Evolutionary conservation across 30 jellyfish, hydroid and myxozoan species (phyloP).

Genomic region (Nemopilema nomurai): DNA sequence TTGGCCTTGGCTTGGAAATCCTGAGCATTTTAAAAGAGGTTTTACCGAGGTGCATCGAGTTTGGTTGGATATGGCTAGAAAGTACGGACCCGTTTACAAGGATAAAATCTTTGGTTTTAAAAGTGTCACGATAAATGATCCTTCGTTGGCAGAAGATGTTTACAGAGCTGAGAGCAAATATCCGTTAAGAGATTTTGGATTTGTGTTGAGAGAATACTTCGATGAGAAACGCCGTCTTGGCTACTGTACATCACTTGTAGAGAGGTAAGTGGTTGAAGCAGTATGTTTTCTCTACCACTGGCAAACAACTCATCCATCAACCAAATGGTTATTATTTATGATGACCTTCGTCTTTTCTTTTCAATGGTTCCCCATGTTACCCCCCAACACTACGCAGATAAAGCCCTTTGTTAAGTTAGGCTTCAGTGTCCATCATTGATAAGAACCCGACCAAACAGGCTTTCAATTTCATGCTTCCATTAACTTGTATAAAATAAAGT

Average conservation of each 20-base stretch:
- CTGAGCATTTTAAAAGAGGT: slow-evolving; percentile 7
- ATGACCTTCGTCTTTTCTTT: no score
- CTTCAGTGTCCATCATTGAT: no score
- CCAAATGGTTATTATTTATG: no score
- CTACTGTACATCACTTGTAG: neutral
- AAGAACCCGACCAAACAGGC: no score
- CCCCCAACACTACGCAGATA: no score
- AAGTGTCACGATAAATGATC: slow-evolving; percentile 12
- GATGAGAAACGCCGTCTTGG: neutral
- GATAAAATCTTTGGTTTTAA: neutral
- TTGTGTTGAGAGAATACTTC: slow-evolving; percentile 4
- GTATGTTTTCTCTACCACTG: no score
- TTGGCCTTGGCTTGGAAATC: slow-evolving; percentile 30
- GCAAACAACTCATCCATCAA: no score
- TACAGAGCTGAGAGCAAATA: slow-evolving; percentile 49
- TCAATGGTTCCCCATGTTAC: no score
- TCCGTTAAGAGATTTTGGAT: slow-evolving; percentile 36
- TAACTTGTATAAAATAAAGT: no score
- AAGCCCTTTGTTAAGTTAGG: no score
- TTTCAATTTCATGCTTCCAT: no score
- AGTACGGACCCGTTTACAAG: slow-evolving; percentile 33
- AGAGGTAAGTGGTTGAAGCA: slow-evolving; percentile 34
- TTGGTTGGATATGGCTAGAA: slow-evolving; percentile 5
- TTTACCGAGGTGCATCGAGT: neutral
- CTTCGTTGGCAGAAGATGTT: slow-evolving; percentile 18